Percentiles rank a stretch among this genome's conserved stretches.
phyloP scores from a whole-genome alignment of 1,140 invertebrate species.

The Bombus consobrinus region DNA sequence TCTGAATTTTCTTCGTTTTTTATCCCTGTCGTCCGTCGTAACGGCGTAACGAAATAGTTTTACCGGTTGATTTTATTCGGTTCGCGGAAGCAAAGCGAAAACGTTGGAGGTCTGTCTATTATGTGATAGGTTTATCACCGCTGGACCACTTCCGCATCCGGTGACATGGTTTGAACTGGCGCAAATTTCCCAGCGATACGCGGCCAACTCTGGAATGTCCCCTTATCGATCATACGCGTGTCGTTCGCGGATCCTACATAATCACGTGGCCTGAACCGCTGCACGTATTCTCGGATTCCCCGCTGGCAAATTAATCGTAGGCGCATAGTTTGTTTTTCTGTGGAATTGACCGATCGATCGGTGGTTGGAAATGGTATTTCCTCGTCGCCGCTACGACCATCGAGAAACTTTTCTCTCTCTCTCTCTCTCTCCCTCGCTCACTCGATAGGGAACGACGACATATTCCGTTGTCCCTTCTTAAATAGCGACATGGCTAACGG shows the following conservation, averaged over 20 bases:
- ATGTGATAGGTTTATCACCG: slow-evolving; percentile 51
- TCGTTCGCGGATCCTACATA: background rate
- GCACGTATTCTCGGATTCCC: background rate
- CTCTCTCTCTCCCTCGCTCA: no score
- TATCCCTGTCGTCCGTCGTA: no score
- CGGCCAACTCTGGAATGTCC: slow-evolving; percentile 8
- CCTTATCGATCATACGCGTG: background rate
- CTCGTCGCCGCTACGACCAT: background rate
- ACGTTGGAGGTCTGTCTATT: slow-evolving; percentile 10
- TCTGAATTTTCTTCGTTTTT: background rate
- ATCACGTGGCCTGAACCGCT: background rate
- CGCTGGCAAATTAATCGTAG: background rate
- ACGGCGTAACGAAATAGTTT: background rate
- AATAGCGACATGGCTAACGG: slow-evolving; percentile 29
- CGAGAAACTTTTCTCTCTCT: background rate
- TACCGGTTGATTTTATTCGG: background rate
- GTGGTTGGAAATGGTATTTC: background rate
- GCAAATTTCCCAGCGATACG: slow-evolving; percentile 55
- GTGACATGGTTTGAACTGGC: slow-evolving; percentile 13
- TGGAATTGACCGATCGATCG: background rate
- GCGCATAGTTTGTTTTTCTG: no score
- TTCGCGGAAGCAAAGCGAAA: background rate
- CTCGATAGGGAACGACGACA: background rate
- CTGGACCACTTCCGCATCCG: slow-evolving; percentile 66
- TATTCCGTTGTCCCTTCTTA: slow-evolving; percentile 13